Base-by-base conservation (phyloP, 2,113 vertebrate genomes). In the Connochaetes taurinus region DNA sequence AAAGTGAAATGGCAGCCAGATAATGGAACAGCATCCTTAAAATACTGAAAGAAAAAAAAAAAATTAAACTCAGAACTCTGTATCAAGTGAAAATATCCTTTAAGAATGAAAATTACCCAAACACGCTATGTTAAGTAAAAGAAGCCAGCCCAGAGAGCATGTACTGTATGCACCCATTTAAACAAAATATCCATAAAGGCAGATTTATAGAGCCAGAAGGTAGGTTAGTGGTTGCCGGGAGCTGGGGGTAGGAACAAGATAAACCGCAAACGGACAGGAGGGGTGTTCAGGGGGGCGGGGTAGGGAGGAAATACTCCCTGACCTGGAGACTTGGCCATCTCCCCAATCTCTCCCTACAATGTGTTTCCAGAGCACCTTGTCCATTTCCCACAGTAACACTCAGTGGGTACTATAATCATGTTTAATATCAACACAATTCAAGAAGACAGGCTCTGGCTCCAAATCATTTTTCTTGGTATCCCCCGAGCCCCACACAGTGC, bases 201-300 rank as follows among this genome's bases (percentile, higher is more conserved):
- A 55, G 21, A 25, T 90, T 90, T 36, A 60, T 14, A 86, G 45
- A 53, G 27, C n/a, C 33, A 92, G 76, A 71, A 60, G 60, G 29
- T 55, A 36, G 40, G 53, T 25, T 53, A 53, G 78, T 53, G 80
- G 80, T 82, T 90, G 47, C 8, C 13, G n/a, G 23, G 45, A 19
- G 31, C 45, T 82, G 6, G 33, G 74, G 74, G 17, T 43, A 55
- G 31, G 19, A 89, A 23, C 50, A 89, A 85, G 7, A 89, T 81
- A 17, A 55, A 81, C 76, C 33, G n/a, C 45, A 62, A 83, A 57
- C 16, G 40, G 31, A 33, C 13, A 27, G 90, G 27, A 78, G 27
- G 6, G 9, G 33, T n/a, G 52, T 33, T 90, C 16, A 2, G 0
- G 31, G 62, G 33, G 7, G 29, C 12, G 0, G 10, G 12, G n/a